Evolutionary conservation across 2,797 vertebrate species (phyloP), one percentile per base, ranked within the genome.

Genomic region (Acanthurus tractus): DNA sequence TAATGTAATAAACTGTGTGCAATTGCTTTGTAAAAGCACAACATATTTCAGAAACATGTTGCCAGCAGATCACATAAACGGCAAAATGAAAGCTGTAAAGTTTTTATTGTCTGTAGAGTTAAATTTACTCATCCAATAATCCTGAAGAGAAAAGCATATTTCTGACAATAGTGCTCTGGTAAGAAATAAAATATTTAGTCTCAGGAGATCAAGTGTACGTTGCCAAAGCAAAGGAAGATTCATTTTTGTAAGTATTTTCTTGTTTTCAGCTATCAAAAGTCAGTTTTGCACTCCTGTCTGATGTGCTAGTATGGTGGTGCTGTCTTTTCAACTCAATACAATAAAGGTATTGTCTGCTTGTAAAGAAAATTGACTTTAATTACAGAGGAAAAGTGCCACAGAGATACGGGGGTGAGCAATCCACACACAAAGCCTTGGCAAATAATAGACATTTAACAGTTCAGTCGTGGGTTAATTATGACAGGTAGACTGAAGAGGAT

Each of bases 311-410:
- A 25, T 38, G 48, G 56, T 66, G 75, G 56, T 13, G 13, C 42
- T 73, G 76, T 86, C 80, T 84, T 89, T 85, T 90, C 70, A 88
- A 70, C 68, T 73, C 56, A 46, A 17, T 40, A 85, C 82, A 88
- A 88, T 82, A 72, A 79, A 79, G 62, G 80, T 74, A 89, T 85
- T 90, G 87, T 91, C 66, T 67, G 64, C 76, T 61, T 80, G 63
- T 83, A 63, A 83, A 76, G 80, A 76, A 85, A 88, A 88, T 18
- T 83, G 81, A 83, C 65, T 76, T 52, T 88, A 87, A 93, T 88
- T 83, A 82, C 71, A 84, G 72, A 63, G 81, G 49, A 65, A 80
- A 85, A 49, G 78, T 78, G 67, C 40, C 50, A 77, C 14, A 9
- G 42, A 78, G 44, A 80, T 76, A 78, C 56, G 58, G 67, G 79